Evolutionary conservation across 2,797 vertebrate genomes (phyloP).

Genomic region (Oreonectes daqikongensis): DNA sequence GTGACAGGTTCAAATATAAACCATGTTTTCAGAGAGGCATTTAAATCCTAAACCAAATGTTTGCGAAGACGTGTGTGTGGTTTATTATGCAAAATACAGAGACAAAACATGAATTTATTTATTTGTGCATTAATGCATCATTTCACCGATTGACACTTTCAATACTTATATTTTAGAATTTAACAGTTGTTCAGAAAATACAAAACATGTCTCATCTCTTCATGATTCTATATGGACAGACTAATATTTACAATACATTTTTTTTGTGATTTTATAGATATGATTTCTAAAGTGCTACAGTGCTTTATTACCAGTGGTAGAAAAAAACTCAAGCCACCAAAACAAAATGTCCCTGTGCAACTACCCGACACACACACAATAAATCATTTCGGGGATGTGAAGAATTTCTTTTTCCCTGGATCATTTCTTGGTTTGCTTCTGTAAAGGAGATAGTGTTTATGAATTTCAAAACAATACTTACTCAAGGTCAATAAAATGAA

Average conservation of each 20-base stretch:
- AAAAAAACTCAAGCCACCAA: background rate
- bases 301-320: background rate
- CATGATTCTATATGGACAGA: background rate
- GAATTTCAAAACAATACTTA: background rate
- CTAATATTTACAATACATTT: background rate
- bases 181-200: too few species aligned
- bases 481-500: background rate
- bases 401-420: conserved; percentile 65
- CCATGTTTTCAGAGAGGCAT: background rate
- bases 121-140: background rate
- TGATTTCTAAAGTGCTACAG: conserved; percentile 10
- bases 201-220: background rate
- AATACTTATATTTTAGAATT: too few species aligned
- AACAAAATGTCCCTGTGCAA: background rate
- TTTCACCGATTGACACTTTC: background rate
- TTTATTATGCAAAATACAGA: background rate
- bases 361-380: background rate
- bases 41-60: background rate
- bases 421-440: conserved; percentile 63
- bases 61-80: background rate
- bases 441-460: conserved; percentile 15
- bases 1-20: background rate
- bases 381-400: conserved; percentile 71
- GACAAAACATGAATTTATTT: conserved; percentile 10
- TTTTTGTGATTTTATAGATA: background rate